Conservation (phyloP, 2,113 vertebrate species). For the Amphiprion percula region DNA sequence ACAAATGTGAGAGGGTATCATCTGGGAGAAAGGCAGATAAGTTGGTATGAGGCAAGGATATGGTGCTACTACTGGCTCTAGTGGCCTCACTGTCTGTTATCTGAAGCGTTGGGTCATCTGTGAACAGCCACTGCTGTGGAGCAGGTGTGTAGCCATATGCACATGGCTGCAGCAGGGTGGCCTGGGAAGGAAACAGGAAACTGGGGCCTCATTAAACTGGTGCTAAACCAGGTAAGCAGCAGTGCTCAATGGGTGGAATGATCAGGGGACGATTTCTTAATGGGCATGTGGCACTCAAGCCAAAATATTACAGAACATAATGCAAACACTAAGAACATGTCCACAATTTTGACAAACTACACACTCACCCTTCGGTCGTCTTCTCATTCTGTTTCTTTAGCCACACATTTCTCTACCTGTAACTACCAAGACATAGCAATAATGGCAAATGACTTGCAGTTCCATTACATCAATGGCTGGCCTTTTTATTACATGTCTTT, state of each 20-base stretch:
- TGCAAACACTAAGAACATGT: background rate
- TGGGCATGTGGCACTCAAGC: background rate
- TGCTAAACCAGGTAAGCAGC: slow-evolving; percentile 57
- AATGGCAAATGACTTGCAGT: slow-evolving; percentile 61
- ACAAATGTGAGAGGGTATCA: background rate
- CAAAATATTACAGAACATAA: slow-evolving; percentile 32
- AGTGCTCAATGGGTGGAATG: slow-evolving; percentile 26
- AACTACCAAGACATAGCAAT: slow-evolving; percentile 61
- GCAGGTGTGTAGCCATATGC: slow-evolving; percentile 88
- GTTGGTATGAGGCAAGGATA: slow-evolving; percentile 15
- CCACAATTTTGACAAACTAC: slow-evolving; percentile 10
- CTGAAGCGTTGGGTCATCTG: slow-evolving; percentile 87
- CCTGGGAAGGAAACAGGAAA: slow-evolving; percentile 44
- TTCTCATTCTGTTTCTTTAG: slow-evolving; percentile 26
- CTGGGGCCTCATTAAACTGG: slow-evolving; percentile 49
- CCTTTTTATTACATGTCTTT: slow-evolving; percentile 70
- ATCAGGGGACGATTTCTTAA: slow-evolving; percentile 19
- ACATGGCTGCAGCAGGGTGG: slow-evolving; percentile 24
- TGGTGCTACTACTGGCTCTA: background rate
- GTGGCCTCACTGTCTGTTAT: background rate
- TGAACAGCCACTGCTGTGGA: slow-evolving; percentile 86
- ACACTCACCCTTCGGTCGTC: background rate
- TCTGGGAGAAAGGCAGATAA: background rate
- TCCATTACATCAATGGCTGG: slow-evolving; percentile 73
- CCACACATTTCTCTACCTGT: slow-evolving; percentile 25